phyloP scores from a whole-genome alignment of 1,140 invertebrate genomes.

The Philopotamus ludificatus region DNA sequence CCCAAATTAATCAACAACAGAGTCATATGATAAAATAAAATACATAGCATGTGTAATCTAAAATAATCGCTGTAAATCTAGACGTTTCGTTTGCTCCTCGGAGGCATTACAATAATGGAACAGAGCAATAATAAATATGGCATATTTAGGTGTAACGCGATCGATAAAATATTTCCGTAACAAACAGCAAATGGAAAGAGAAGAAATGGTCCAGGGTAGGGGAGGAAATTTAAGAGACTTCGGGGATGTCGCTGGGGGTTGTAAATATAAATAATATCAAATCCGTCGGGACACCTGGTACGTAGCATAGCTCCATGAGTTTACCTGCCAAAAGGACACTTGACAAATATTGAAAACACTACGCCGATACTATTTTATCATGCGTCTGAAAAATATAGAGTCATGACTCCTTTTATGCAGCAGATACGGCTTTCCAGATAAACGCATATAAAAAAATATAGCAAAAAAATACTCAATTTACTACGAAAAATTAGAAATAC shows the following conservation, averaged over 20 bases:
- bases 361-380: too few relatives aligned
- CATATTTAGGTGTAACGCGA: constrained; percentile 16
- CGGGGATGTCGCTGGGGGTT: constrained; percentile 32
- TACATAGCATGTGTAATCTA: too few relatives aligned
- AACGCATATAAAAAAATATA: too few relatives aligned
- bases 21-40: too few relatives aligned
- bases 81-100: not conserved
- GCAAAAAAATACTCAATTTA: too few relatives aligned
- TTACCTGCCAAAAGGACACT: constrained; percentile 22
- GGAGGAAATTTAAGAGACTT: constrained; percentile 35
- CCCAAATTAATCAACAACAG: too few relatives aligned
- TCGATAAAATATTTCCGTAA: constrained; percentile 27
- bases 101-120: not conserved
- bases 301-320: constrained; percentile 6
- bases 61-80: too few relatives aligned
- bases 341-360: constrained; percentile 26
- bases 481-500: too few relatives aligned
- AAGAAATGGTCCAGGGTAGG: not conserved
- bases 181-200: constrained; percentile 10
- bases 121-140: constrained; percentile 21
- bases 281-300: constrained; percentile 27
- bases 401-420: too few relatives aligned
- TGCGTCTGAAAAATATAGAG: too few relatives aligned
- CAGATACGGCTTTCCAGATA: too few relatives aligned
- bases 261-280: constrained; percentile 42